Evolutionary conservation across 1,140 invertebrate species (phyloP).

Genomic region (Drosophila neocordata): DNA sequence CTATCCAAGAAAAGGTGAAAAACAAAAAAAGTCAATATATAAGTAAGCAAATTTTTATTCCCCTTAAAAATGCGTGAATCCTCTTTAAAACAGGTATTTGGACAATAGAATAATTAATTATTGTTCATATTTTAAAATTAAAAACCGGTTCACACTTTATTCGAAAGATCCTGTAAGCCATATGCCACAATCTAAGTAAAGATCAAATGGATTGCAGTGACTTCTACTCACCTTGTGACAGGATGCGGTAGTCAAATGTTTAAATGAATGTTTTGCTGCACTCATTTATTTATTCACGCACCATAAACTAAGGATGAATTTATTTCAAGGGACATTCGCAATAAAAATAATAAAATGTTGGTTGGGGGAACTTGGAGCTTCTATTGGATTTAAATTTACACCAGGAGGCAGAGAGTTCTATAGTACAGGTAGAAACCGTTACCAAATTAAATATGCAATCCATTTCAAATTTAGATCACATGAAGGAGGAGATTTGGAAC

Average conservation of each 20-base stretch:
- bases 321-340: slow-evolving; percentile 66
- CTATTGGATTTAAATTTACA: slow-evolving; percentile 20
- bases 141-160: too few relatives aligned
- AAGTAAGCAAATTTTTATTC: too few relatives aligned
- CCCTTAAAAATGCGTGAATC: too few relatives aligned
- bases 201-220: background rate
- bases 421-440: slow-evolving; percentile 28
- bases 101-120: too few relatives aligned
- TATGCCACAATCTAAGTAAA: too few relatives aligned
- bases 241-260: slow-evolving; percentile 68
- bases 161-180: too few relatives aligned
- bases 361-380: slow-evolving; percentile 23
- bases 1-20: background rate
- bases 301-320: slow-evolving; percentile 77
- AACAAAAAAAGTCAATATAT: too few relatives aligned
- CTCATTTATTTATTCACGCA: slow-evolving; percentile 77
- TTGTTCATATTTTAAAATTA: too few relatives aligned
- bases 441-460: slow-evolving; percentile 41
- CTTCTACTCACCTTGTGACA: slow-evolving; percentile 14
- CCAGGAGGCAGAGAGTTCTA: slow-evolving; percentile 10
- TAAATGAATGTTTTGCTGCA: slow-evolving; percentile 79
- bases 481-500: slow-evolving; percentile 10
- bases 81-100: too few relatives aligned
- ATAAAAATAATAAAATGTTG: slow-evolving; percentile 73
- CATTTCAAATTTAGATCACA: slow-evolving; percentile 39